Evolutionary conservation across 2,113 vertebrate species (phyloP).

Genomic region (Melanerpes formicivorus): DNA sequence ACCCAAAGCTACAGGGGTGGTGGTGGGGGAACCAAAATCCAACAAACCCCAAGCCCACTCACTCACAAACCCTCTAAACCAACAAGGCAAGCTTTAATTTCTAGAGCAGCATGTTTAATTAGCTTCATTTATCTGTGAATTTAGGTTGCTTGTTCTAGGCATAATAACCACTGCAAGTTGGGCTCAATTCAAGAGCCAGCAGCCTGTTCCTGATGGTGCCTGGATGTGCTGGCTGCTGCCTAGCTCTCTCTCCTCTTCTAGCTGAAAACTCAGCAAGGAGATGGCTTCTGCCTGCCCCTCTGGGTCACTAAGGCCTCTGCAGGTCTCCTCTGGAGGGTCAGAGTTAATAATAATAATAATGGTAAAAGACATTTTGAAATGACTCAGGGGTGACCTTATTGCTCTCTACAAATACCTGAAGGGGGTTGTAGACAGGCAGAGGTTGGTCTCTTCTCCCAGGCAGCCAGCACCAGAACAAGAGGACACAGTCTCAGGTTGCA

Average conservation of each 20-base stretch:
- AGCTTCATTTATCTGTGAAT: slow-evolving; percentile 32
- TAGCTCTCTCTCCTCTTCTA: background rate
- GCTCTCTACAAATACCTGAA: too few species aligned
- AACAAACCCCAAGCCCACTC: background rate
- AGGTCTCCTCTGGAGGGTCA: background rate
- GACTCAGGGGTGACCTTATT: too few species aligned
- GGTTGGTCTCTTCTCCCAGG: too few species aligned
- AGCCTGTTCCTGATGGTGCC: background rate
- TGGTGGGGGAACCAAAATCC: too few species aligned
- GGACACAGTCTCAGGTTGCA: too few species aligned
- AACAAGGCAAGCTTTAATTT: slow-evolving; percentile 8
- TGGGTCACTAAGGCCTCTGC: background rate
- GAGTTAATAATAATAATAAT: background rate
- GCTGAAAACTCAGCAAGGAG: background rate
- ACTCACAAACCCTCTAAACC: background rate
- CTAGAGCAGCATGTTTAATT: slow-evolving; percentile 21
- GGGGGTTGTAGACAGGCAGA: too few species aligned
- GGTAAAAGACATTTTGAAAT: background rate
- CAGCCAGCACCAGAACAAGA: too few species aligned
- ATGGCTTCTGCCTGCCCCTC: background rate
- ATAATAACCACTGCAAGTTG: background rate
- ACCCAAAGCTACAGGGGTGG: background rate
- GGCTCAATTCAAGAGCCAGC: background rate
- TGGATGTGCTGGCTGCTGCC: background rate
- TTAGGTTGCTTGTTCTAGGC: slow-evolving; percentile 19